Conservation (phyloP, 2,113 vertebrate species). For the Podiceps cristatus region DNA sequence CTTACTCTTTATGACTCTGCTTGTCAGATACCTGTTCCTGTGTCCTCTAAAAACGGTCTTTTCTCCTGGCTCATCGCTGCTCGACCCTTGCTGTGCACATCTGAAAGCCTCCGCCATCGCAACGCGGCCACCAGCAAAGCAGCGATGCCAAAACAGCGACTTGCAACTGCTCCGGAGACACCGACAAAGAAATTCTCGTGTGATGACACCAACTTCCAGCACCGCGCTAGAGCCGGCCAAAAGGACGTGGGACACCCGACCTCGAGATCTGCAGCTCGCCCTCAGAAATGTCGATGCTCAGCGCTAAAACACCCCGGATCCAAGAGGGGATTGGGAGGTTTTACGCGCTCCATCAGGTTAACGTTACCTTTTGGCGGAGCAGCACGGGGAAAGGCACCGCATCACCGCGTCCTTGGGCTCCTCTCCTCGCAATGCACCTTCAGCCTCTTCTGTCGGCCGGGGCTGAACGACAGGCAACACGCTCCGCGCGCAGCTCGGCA, state of each 20-base stretch:
- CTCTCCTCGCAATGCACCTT: not conserved
- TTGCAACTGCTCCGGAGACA: not conserved
- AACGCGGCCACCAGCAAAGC: not conserved
- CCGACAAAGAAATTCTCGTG: not conserved
- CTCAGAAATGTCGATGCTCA: not conserved
- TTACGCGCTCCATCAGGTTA: not conserved
- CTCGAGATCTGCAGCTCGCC: not conserved
- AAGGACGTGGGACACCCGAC: not conserved
- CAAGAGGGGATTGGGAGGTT: not conserved
- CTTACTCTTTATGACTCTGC: not conserved
- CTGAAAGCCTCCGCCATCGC: not conserved
- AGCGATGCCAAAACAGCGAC: not conserved
- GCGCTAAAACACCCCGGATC: not conserved
- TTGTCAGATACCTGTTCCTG: not conserved
- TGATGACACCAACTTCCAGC: not conserved
- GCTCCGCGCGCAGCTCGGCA: not conserved
- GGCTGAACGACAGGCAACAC: not conserved
- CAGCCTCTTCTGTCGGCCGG: rapidly evolving
- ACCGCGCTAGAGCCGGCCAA: not conserved
- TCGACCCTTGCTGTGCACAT: not conserved
- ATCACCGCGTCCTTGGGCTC: not conserved
- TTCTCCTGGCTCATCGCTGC: not conserved
- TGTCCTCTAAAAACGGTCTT: not conserved
- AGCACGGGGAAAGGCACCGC: not conserved
- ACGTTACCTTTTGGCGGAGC: not conserved